Base-by-base conservation (phyloP, 2,113 vertebrate genomes). In the Leptobrachium leishanense region DNA sequence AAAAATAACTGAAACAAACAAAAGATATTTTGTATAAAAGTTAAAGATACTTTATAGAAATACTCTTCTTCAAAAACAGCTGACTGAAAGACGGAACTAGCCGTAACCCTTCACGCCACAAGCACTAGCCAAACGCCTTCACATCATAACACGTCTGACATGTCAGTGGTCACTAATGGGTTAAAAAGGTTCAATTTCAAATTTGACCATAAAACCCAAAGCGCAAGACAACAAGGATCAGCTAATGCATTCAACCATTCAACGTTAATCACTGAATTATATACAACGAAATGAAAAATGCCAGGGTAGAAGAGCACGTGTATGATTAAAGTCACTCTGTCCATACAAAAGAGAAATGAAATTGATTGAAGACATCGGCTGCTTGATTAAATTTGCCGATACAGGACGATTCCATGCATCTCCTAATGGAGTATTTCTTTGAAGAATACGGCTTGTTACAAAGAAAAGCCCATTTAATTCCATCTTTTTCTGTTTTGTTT, bases 361-460 rank as follows among this genome's bases (percentile, higher is more conserved):
- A 65, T 43, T 68, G 67, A 43, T 44, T 20, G 42, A 13, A 20
- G 43, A 15, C 43, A 20, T 15, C 13, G n/a, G 41, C 44, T 10
- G 67, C 43, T 41, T 69, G 44, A 69, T 69, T 69, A 69, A 41
- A 43, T 46, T 46, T 44, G 41, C 44, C 67, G 44, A 46, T 69
- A 44, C 44, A 7, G 1, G 67, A 46, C 67, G 44, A 43, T 46
- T 44, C 12, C 12, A 20, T n/a, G 8, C 46, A 50, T 50, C 46
- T 50, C 46, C 46, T 50, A 50, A 50, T 50, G 42, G 43, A 43
- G 6, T 15, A 8, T 9, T n/a, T 46, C 66, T 42, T 5, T 43
- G 20, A 43, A 43, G 44, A 46, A 46, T 44, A 42, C 7, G 15
- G 43, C 43, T 69, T 46, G 44, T 69, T 69, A 69, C 12, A 15